Conservation (phyloP, 1,140 invertebrate genomes). For the Aethina tumida region DNA sequence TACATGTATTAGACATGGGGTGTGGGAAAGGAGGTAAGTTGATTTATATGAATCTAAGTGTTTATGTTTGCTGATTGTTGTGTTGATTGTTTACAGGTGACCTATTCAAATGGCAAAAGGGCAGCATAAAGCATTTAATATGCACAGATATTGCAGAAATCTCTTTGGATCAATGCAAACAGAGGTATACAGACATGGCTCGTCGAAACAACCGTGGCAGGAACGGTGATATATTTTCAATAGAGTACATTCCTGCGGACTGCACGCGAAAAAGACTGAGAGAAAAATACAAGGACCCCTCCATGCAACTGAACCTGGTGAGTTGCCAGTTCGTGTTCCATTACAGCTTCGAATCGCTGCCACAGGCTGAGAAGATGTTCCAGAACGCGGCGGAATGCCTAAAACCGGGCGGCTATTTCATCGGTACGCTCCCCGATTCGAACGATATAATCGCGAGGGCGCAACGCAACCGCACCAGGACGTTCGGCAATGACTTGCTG, state of each 20-base stretch:
- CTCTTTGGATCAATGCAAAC: slow-evolving; percentile 79
- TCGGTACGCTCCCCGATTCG: slow-evolving; percentile 92
- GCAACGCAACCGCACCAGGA: slow-evolving; percentile 44
- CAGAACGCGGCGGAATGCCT: slow-evolving; percentile 86
- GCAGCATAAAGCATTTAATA: slow-evolving; percentile 72
- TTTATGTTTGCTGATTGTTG: too few relatives aligned
- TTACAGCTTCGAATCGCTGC: slow-evolving; percentile 88
- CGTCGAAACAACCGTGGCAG: slow-evolving; percentile 34
- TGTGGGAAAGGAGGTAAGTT: slow-evolving; percentile 96
- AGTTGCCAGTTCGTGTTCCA: slow-evolving; percentile 97
- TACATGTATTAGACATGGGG: slow-evolving; percentile 63
- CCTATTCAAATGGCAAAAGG: slow-evolving; percentile 89
- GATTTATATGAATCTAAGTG: too few relatives aligned
- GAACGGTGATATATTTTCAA: slow-evolving; percentile 49
- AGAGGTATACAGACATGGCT: slow-evolving; percentile 53
- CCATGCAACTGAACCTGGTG: slow-evolving; percentile 75
- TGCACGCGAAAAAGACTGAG: slow-evolving; percentile 76
- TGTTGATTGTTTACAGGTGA: too few relatives aligned
- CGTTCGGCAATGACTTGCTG: slow-evolving; percentile 84
- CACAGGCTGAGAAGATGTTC: slow-evolving; percentile 89
- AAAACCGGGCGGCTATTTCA: slow-evolving; percentile 83
- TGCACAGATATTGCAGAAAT: slow-evolving; percentile 91
- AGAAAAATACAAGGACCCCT: slow-evolving; percentile 59
- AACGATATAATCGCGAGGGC: slow-evolving; percentile 69
- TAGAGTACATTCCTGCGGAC: slow-evolving; percentile 87